These are phyloP conservation scores for Rhagoletis zephyria DNA, from an alignment of 1,140 invertebrate species.

Conservation along the genomic window DNA sequence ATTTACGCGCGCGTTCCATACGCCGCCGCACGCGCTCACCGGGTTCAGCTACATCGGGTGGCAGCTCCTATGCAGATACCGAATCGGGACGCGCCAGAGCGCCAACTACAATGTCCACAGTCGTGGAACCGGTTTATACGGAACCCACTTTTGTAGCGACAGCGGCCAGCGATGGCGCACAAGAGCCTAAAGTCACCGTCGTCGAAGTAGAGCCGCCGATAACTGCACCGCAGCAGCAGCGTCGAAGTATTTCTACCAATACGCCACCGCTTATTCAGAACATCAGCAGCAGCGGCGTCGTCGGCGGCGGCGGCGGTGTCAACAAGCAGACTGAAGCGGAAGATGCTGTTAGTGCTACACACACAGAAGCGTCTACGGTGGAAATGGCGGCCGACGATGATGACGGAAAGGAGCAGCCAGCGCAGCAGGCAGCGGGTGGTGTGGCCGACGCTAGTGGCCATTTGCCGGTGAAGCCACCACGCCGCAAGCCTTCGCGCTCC, in stretches of 20 bases:
- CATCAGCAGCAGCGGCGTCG: background rate
- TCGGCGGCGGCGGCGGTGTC: no score
- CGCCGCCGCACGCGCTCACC: slow-evolving; percentile 60
- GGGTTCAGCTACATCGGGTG: slow-evolving; percentile 55
- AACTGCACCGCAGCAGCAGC: slow-evolving; percentile 10
- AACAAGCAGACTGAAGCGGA: background rate
- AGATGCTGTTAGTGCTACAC: background rate
- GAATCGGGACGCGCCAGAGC: background rate
- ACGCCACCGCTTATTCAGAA: slow-evolving; percentile 65
- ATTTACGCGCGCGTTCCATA: slow-evolving; percentile 68
- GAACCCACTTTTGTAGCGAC: slow-evolving; percentile 58
- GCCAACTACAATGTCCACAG: background rate
- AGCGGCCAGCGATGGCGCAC: background rate
- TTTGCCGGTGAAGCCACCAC: slow-evolving; percentile 67
- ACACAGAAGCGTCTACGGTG: background rate
- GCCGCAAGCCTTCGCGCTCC: slow-evolving; percentile 67
- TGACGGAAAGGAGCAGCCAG: background rate
- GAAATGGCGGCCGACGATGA: slow-evolving; percentile 2
- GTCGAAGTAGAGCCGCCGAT: slow-evolving; percentile 10
- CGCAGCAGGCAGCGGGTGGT: background rate
- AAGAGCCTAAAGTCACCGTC: slow-evolving; percentile 19
- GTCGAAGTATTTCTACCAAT: slow-evolving; percentile 67
- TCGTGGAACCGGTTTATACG: slow-evolving; percentile 65
- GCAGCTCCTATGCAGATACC: slow-evolving; percentile 17
- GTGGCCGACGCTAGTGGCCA: slow-evolving; percentile 5